Evolutionary conservation across 1,140 invertebrate genomes (phyloP).

Genomic region (Drosophila arawakana): DNA sequence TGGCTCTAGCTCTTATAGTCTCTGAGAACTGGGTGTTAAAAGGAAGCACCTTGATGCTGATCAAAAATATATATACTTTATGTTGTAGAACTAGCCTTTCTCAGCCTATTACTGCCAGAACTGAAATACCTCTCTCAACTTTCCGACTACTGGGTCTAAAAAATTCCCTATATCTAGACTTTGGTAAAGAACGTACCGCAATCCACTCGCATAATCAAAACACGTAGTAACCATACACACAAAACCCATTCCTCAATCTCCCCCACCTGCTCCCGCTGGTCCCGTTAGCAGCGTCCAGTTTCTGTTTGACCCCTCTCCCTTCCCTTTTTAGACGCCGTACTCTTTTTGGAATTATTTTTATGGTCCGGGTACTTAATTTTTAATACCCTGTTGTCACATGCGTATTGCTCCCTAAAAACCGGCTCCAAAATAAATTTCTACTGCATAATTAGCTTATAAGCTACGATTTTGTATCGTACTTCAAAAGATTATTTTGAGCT

Average conservation of each 20-base stretch:
- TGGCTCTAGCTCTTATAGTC: no score
- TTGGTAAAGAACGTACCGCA: conserved; percentile 27
- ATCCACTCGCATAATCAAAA: conserved; percentile 60
- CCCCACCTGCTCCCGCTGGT: background rate
- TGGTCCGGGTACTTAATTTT: background rate
- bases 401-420: no score
- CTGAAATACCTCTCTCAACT: background rate
- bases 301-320: background rate
- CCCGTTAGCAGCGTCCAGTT: background rate
- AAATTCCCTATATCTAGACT: conserved; percentile 2
- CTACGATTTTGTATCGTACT: no score
- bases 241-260: background rate
- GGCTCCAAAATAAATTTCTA: no score
- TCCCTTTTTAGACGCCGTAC: background rate
- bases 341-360: conserved; percentile 2
- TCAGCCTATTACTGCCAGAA: no score
- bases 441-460: no score
- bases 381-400: no score
- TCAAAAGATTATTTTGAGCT: no score
- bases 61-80: no score
- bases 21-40: no score
- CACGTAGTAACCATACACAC: conserved; percentile 52
- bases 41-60: no score
- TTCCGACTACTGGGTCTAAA: background rate
- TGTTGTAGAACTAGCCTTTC: no score